phyloP scores from a whole-genome alignment of 2,113 vertebrate species.

The Gallinago media region DNA sequence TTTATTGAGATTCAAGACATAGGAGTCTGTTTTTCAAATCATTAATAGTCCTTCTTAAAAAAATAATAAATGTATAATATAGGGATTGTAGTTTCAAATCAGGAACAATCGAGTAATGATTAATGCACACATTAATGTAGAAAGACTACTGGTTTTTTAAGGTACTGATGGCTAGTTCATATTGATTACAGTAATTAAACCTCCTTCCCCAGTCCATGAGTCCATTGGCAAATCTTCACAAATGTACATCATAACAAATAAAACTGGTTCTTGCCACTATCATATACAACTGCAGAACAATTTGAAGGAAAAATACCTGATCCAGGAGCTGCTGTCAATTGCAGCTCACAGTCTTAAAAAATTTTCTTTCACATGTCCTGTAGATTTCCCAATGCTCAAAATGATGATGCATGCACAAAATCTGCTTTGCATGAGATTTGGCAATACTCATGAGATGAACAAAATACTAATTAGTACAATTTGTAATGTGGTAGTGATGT shows the following conservation, averaged over 20 bases:
- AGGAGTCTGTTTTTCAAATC: not conserved
- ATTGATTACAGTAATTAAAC: not conserved
- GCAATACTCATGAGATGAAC: not conserved
- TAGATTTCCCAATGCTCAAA: not conserved
- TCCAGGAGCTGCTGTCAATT: not conserved
- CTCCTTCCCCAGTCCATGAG: not conserved
- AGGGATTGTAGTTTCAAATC: not conserved
- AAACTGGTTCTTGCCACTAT: not conserved
- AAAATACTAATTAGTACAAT: not conserved
- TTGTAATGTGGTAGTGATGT: fast-evolving
- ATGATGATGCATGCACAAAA: not conserved
- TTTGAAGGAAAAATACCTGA: not conserved
- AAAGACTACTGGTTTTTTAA: not conserved
- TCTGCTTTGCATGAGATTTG: not conserved
- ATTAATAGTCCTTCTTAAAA: not conserved
- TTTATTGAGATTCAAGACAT: not conserved
- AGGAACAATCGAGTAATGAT: not conserved
- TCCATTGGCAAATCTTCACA: not conserved
- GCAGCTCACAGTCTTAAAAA: not conserved
- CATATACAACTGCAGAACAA: not conserved
- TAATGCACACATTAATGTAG: not conserved
- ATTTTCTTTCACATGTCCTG: not conserved
- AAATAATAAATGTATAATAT: not conserved
- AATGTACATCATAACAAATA: not conserved
- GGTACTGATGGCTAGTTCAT: not conserved